Base-by-base conservation (phyloP, 2,113 vertebrate genomes). In the Cyprinus carpio region DNA sequence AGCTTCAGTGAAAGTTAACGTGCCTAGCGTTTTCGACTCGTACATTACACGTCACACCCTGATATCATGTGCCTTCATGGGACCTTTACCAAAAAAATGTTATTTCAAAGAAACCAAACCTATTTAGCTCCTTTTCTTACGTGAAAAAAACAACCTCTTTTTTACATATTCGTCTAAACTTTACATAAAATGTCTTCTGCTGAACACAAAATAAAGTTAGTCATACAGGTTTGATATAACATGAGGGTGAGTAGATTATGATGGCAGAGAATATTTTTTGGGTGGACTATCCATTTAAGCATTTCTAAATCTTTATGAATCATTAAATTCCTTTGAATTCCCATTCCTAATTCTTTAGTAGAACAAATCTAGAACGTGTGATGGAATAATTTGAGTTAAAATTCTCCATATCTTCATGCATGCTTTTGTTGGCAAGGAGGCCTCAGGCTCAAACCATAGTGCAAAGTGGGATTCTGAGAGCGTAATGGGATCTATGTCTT, bases 321-420 rank as follows among this genome's bases (percentile, higher is more conserved):
- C 1, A 58, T 23, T 58, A 23, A 9, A 9, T 23, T 58, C 56
- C 20, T 58, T 58, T 23, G 1, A 9, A 1, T 58, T 58, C 20
- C 29, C 51, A 58, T 56, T 31, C 29, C 49, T 58, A 34, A 34
- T 56, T 31, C 8, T 12, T 58, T 54, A 56, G 51, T 7, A 58
- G 29, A 18, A 34, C 49, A 27, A 46, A 43, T 80, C 40, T 25
- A 74, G 71, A 46, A n/a, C 12, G 6, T 74, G 71, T 25, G 40
- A 43, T 46, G 37, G 37, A 74, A 23, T 74, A 25, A 74, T 46
- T 6, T 25, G 23, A 46, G 20, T 8, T 46, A 0, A 74, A 13
- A 46, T 46, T 46, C 40, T 74, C 71, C 71, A 7, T 51, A 64
- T 71, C 81, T 82, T 51, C 8, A 82, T 46, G n/a, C 75, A 43